Evolutionary conservation across 2,888 invertebrate genomes (phyloP).

Genomic region (Pammene aurita): DNA sequence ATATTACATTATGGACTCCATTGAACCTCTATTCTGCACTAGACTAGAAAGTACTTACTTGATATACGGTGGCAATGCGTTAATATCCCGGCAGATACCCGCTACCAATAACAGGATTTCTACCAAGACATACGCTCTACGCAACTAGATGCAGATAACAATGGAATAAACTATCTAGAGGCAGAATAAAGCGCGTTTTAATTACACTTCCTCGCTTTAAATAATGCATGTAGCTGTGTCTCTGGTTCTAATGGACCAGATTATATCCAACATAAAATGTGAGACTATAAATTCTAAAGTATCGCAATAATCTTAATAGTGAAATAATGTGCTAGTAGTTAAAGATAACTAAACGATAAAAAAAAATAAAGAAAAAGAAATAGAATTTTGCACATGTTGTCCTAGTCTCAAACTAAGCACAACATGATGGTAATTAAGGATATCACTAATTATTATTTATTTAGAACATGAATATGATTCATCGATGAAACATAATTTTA

Average conservation of each 20-base stretch:
- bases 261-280: constrained; percentile 67
- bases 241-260: constrained; percentile 69
- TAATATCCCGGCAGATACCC: constrained; percentile 60
- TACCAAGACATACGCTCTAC: constrained; percentile 57
- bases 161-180: constrained; percentile 57
- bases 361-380: not conserved
- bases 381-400: not conserved
- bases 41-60: constrained; percentile 46
- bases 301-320: constrained; percentile 42
- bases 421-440: too few relatives aligned
- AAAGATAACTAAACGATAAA: constrained; percentile 2
- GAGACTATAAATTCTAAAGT: constrained; percentile 54
- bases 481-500: too few relatives aligned
- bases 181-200: constrained; percentile 71
- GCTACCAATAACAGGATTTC: constrained; percentile 58
- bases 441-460: too few relatives aligned
- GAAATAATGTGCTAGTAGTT: constrained; percentile 9
- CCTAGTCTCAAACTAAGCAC: too few relatives aligned
- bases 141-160: constrained; percentile 66
- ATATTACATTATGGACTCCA: constrained; percentile 7
- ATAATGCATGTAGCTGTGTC: constrained; percentile 65
- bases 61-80: constrained; percentile 65
- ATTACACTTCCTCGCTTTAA: constrained; percentile 69
- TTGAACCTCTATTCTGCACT: constrained; percentile 30
- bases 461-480: too few relatives aligned